Evolutionary conservation across 2,113 vertebrate genomes (phyloP), one percentile per base, ranked within the genome.

Genomic region (Phyllostomus discolor): DNA sequence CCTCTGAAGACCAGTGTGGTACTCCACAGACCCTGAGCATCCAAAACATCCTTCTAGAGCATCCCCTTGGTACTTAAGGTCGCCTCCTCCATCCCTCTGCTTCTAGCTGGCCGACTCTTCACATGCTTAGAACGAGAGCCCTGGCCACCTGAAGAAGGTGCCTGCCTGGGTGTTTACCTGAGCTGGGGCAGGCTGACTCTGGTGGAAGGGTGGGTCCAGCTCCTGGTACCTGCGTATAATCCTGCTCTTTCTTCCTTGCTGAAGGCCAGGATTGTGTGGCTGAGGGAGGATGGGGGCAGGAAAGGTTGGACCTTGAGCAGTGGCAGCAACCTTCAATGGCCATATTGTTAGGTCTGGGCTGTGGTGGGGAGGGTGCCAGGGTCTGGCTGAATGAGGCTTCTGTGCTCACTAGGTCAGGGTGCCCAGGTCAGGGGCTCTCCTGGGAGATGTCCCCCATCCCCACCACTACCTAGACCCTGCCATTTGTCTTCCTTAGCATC

Each of bases 261-360:
- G n/a, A 95, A 96, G 94, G 91, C 86, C 62, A 81, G 83, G 88
- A 78, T 41, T 97, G 86, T 98, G 72, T 75, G 79, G 54, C 85
- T 50, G 50, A 89, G 95, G 85, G 67, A 35, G 38, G 46, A 10
- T 15, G 67, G 76, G 54, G 35, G 66, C 85, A 96, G 67, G 93
- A 91, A 83, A 89, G 89, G 33, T 75, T 72, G 79, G 86, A n/a
- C n/a, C 67, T 70, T 17, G 1, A 66, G 69, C 16, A 1, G 66
- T 4, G 57, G 93, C 54, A 67, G 79, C 59, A 57, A 66, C 43
- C 83, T 15, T 97, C 97, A 97, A 96, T 93, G 83, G 75, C 79
- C 43, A 24, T 54, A 94, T 94, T 98, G 97, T 97, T 93, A 81
- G 50, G 62, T 41, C 73, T 26, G 50, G 78, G 79, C 89, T 69